Percentiles rank a stretch among this genome's conserved stretches.
Conservation (phyloP, 2,888 invertebrate species). For the Agriopis marginaria region DNA sequence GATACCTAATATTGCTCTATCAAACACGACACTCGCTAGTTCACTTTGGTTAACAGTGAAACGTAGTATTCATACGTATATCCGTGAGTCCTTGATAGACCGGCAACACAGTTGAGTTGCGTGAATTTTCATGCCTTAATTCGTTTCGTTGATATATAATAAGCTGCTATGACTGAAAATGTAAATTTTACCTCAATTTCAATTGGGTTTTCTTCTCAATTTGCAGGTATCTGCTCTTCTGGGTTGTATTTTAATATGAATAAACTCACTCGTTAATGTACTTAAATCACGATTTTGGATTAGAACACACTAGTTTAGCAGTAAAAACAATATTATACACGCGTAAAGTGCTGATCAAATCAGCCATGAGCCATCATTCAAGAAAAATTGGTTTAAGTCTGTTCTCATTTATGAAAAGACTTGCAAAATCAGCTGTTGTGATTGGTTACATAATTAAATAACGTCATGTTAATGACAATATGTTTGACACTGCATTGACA, state of each 20-base stretch:
- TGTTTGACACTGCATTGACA: slow-evolving; percentile 14
- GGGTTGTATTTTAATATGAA: background rate
- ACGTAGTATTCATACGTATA: slow-evolving; percentile 25
- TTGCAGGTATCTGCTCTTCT: slow-evolving; percentile 1
- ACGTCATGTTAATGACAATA: too few species aligned
- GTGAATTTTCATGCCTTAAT: slow-evolving; percentile 51
- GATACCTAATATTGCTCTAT: background rate
- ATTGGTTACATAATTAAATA: slow-evolving; percentile 18
- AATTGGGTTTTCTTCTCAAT: slow-evolving; percentile 47
- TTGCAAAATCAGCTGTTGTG: background rate
- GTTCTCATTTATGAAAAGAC: too few species aligned
- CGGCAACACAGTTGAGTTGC: slow-evolving; percentile 20
- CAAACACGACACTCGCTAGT: slow-evolving; percentile 8
- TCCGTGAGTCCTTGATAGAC: slow-evolving; percentile 37
- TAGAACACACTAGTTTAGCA: slow-evolving; percentile 25
- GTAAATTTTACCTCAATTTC: slow-evolving; percentile 63
- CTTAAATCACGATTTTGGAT: slow-evolving; percentile 2
- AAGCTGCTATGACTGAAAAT: slow-evolving; percentile 57
- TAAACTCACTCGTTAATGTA: slow-evolving; percentile 2
- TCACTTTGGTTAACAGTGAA: slow-evolving; percentile 7
- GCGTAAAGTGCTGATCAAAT: slow-evolving; percentile 59
- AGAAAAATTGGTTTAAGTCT: slow-evolving; percentile 18
- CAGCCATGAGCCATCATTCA: slow-evolving; percentile 56
- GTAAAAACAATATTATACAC: slow-evolving; percentile 57
- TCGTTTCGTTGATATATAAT: slow-evolving; percentile 55